A percentile compares a stretch with the other conserved stretches of the same genome.
phyloP scores from a whole-genome alignment of 2,113 vertebrate genomes.

The Calcarius ornatus region DNA sequence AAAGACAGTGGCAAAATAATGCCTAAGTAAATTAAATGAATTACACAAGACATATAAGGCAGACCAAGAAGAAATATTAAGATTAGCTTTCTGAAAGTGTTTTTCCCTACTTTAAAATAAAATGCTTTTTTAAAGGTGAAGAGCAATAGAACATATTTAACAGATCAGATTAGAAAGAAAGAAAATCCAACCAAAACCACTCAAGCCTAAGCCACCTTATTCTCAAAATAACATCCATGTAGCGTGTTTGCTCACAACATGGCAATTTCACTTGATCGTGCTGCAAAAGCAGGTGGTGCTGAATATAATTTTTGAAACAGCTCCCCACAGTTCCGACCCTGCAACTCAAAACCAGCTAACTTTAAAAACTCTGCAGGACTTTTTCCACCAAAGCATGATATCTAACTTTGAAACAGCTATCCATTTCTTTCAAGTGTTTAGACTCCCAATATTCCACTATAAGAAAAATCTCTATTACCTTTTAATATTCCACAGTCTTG shows the following conservation, averaged over 20 bases:
- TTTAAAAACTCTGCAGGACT: not conserved
- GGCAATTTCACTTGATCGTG: accelerated
- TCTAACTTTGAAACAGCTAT: not conserved
- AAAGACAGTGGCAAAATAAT: not conserved
- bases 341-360: not conserved
- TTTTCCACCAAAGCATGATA: not conserved
- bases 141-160: not conserved
- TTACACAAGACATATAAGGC: not conserved
- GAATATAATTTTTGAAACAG: not conserved
- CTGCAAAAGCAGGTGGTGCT: not conserved
- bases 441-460: not conserved
- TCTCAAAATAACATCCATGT: not conserved
- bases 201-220: not conserved
- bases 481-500: not conserved
- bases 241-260: not conserved
- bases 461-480: not conserved
- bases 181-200: not conserved
- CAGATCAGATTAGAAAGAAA: not conserved
- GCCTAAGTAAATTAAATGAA: not conserved
- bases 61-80: not conserved
- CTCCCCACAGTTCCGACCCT: not conserved
- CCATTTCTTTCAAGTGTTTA: not conserved
- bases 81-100: not conserved
- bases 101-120: not conserved
- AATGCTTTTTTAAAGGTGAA: not conserved